Evolutionary conservation across 2,888 invertebrate genomes (phyloP).

Genomic region (Clusia tigrina): DNA sequence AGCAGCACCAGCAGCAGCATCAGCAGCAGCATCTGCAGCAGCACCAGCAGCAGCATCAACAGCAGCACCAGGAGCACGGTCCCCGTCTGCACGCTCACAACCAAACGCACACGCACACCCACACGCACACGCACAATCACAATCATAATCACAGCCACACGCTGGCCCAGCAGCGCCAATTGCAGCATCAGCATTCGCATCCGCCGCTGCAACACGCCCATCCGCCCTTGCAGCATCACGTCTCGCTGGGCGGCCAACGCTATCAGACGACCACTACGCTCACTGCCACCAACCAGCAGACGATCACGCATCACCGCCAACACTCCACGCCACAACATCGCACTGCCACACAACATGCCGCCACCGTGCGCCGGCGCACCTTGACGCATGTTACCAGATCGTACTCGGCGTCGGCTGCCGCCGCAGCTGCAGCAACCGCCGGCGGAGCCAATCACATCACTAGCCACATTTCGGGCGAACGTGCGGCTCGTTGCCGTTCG

Average conservation of each 20-base stretch:
- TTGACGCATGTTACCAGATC: constrained; percentile 57
- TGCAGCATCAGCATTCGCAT: constrained; percentile 54
- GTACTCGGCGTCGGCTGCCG: constrained; percentile 49
- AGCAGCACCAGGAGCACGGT: constrained; percentile 28
- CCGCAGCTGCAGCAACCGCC: constrained; percentile 33
- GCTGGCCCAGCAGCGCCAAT: constrained; percentile 33
- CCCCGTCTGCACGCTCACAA: constrained; percentile 18
- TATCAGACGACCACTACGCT: constrained; percentile 36
- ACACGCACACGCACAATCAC: constrained; percentile 12
- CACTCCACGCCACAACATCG: constrained; percentile 55
- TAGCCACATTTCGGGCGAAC: constrained; percentile 31
- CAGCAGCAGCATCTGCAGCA: constrained; percentile 37
- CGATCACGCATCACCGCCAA: constrained; percentile 42
- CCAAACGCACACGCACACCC: constrained; percentile 26
- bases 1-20: constrained; percentile 40
- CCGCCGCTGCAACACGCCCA: constrained; percentile 48
- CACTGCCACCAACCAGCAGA: constrained; percentile 27
- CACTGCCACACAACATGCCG: constrained; percentile 43
- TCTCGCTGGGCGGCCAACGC: constrained; percentile 65
- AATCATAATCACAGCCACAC: no score
- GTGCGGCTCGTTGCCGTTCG: constrained; percentile 71
- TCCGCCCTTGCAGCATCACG: constrained; percentile 58
- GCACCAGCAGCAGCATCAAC: constrained; percentile 36
- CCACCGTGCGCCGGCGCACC: constrained; percentile 54
- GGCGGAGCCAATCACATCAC: not conserved